A percentile compares a stretch with the other conserved stretches of the same genome.
phyloP scores from a whole-genome alignment of 1,140 invertebrate genomes.

The Aleiodes sp. region DNA sequence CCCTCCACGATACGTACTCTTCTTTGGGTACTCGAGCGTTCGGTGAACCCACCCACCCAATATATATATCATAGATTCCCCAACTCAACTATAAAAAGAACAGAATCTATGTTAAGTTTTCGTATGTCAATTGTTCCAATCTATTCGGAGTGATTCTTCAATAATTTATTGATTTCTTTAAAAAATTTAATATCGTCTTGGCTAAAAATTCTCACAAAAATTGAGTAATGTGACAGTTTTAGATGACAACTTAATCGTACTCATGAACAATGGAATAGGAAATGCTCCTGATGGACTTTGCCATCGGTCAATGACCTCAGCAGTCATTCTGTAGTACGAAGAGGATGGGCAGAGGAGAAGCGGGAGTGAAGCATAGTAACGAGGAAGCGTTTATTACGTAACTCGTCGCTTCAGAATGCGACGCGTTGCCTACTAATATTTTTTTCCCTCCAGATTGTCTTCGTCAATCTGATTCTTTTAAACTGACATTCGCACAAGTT shows the following conservation, averaged over 20 bases:
- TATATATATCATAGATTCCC: background rate
- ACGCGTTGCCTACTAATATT: background rate
- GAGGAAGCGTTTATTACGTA: slow-evolving; percentile 43
- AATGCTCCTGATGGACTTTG: slow-evolving; percentile 38
- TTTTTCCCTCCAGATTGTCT: background rate
- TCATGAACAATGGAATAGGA: slow-evolving; percentile 29
- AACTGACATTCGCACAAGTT: no score
- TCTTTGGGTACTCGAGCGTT: slow-evolving; percentile 7
- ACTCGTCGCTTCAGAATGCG: slow-evolving; percentile 37
- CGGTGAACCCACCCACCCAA: slow-evolving; percentile 15
- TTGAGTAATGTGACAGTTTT: background rate
- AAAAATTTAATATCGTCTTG: no score
- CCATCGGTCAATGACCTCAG: slow-evolving; percentile 59
- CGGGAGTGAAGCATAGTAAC: slow-evolving; percentile 36
- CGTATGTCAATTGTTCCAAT: no score
- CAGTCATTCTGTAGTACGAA: slow-evolving; percentile 19
- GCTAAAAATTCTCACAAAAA: no score
- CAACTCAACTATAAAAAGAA: background rate
- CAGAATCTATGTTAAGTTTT: no score
- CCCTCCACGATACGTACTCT: slow-evolving; percentile 21
- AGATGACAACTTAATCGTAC: background rate
- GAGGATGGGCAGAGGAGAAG: background rate
- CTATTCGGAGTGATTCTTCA: no score
- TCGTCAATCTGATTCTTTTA: no score
- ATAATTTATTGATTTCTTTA: no score